Conservation (phyloP, 2,797 vertebrate species). For the Echiichthys vipera region DNA sequence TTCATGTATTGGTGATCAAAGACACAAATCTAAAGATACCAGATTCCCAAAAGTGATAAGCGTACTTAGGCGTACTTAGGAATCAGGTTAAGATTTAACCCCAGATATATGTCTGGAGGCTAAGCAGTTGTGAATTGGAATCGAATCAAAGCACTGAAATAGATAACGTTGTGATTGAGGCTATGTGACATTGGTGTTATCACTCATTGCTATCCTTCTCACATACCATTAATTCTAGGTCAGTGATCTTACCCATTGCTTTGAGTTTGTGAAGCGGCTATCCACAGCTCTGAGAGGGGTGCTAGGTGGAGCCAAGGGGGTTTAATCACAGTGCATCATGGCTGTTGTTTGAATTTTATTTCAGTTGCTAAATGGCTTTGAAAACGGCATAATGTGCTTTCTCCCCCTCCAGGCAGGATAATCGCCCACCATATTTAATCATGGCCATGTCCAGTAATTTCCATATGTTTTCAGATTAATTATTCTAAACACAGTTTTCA, state of each 20-base stretch:
- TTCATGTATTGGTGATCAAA: conserved; percentile 49
- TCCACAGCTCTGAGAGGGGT: conserved; percentile 56
- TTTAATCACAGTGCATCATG: conserved; percentile 85
- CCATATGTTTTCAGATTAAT: conserved; percentile 84
- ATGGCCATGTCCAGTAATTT: conserved; percentile 83
- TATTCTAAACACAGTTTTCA: conserved; percentile 73
- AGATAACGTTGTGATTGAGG: conserved; percentile 74
- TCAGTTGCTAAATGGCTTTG: conserved; percentile 81
- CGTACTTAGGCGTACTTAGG: conserved; percentile 46
- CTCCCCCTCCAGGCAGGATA: conserved; percentile 81
- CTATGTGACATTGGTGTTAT: conserved; percentile 76
- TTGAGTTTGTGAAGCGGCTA: conserved; percentile 54
- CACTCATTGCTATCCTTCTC: conserved; percentile 76
- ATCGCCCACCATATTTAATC: conserved; percentile 86
- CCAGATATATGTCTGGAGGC: conserved; percentile 40
- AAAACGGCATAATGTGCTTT: conserved; percentile 83
- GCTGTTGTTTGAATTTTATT: conserved; percentile 82
- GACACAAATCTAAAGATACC: conserved; percentile 50
- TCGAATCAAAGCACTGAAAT: conserved; percentile 53
- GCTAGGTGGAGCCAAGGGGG: conserved; percentile 56
- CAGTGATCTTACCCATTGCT: conserved; percentile 72
- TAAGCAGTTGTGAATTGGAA: conserved; percentile 64
- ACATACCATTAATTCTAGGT: conserved; percentile 82
- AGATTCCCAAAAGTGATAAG: conserved; percentile 48
- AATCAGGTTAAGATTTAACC: conserved; percentile 56